Conservation (phyloP, 2,113 vertebrate genomes). For the Murina feae region DNA sequence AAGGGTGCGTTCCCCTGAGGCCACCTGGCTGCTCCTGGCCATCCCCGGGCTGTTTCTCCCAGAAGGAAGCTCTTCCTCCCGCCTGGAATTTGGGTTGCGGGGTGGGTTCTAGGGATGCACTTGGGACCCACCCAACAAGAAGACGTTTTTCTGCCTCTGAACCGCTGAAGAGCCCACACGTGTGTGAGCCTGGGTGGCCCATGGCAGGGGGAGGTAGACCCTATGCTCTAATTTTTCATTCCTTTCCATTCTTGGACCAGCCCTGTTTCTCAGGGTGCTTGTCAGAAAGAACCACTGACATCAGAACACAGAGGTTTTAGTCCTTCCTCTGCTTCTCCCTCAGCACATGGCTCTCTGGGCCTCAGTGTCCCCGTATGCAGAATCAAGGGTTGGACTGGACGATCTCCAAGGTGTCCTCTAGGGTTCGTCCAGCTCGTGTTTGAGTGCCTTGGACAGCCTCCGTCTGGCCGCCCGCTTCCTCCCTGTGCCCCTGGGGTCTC, state of each 20-base stretch:
- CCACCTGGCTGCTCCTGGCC: neutral
- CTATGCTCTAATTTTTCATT: neutral
- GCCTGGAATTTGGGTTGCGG: neutral
- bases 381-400: neutral
- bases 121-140: neutral
- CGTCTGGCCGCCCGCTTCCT: neutral
- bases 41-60: rapidly evolving
- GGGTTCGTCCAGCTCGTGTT: neutral
- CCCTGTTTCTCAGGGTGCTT: neutral
- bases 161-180: neutral
- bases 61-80: neutral
- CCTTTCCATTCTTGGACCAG: neutral
- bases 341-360: neutral
- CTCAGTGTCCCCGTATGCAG: conserved; percentile 1
- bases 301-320: neutral
- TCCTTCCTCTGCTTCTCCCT: neutral
- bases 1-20: rapidly evolving
- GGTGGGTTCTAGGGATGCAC: neutral
- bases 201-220: neutral
- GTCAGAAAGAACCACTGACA: neutral
- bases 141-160: neutral
- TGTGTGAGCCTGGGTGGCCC: too few species aligned
- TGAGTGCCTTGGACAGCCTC: neutral
- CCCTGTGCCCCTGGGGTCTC: neutral
- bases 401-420: neutral